Percentiles rank a stretch among this genome's conserved stretches.
These are phyloP conservation scores for Ciconia maguari DNA, from an alignment of 2,113 vertebrate genomes.

Conservation along the genomic window DNA sequence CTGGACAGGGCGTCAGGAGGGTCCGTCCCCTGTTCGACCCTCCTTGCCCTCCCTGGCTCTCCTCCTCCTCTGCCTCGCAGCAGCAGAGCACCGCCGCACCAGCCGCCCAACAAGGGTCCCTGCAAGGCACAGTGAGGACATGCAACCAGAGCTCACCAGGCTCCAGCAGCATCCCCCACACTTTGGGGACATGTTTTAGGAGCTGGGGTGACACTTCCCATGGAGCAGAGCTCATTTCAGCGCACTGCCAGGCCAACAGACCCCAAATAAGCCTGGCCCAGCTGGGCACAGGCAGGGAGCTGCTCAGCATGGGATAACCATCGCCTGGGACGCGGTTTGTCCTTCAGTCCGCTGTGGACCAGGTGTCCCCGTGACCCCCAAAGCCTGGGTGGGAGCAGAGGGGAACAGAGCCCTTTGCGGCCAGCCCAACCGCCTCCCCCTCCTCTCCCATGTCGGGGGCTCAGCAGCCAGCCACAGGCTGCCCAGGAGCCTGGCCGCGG, in stretches of 20 bases:
- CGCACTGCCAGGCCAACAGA: not conserved
- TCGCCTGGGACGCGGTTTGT: too few species aligned
- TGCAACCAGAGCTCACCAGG: not conserved
- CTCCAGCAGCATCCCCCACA: not conserved
- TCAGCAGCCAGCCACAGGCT: not conserved
- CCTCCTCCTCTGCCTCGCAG: not conserved
- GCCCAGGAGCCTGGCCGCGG: not conserved
- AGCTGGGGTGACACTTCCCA: not conserved
- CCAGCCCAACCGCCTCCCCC: not conserved
- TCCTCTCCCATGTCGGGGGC: not conserved
- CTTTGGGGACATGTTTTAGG: not conserved
- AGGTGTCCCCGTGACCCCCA: fast-evolving
- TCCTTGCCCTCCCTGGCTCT: not conserved
- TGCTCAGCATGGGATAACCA: fast-evolving
- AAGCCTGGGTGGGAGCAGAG: not conserved
- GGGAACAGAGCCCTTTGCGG: not conserved
- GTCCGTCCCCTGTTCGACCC: not conserved
- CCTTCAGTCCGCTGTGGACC: fast-evolving
- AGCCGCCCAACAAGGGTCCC: not conserved
- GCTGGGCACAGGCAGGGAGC: fast-evolving
- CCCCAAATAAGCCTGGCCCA: not conserved
- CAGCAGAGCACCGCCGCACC: not conserved
- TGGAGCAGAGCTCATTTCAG: not conserved
- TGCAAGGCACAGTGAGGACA: fast-evolving
- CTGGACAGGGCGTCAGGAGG: not conserved